Percentiles rank a stretch among this genome's conserved stretches.
These are phyloP conservation scores for Cathartes aura DNA, from an alignment of 2,113 vertebrate genomes.

Conservation along the genomic window DNA sequence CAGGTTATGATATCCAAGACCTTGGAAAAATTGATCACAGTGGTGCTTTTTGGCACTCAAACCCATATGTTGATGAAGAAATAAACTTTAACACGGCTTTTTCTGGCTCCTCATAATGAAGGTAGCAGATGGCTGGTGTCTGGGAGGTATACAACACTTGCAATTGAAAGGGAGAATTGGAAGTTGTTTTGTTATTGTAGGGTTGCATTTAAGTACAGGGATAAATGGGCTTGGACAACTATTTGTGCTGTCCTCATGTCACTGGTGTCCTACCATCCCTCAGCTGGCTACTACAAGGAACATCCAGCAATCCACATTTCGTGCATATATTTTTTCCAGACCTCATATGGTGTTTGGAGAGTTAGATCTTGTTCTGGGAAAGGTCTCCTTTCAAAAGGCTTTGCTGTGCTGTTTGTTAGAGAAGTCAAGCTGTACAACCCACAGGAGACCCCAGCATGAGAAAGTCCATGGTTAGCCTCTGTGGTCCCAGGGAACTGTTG, in stretches of 20 bases:
- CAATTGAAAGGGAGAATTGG: not conserved
- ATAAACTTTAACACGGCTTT: not conserved
- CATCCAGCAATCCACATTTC: not conserved
- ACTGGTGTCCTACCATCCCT: not conserved
- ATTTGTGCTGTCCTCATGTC: not conserved
- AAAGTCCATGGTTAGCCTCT: not conserved
- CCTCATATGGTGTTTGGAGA: not conserved
- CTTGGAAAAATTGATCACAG: not conserved
- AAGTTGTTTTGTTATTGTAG: not conserved
- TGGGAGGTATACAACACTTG: not conserved
- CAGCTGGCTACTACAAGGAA: not conserved
- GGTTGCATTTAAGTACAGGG: not conserved
- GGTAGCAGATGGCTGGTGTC: not conserved
- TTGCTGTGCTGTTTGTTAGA: not conserved
- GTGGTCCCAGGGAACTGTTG: not conserved
- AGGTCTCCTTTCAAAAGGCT: not conserved
- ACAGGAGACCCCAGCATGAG: not conserved
- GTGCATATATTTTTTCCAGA: rapidly evolving
- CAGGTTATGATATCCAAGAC: not conserved
- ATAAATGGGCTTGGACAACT: not conserved
- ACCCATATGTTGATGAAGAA: not conserved
- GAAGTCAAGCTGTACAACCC: no score
- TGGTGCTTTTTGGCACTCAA: not conserved
- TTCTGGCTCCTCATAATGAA: not conserved
- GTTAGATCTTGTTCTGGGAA: not conserved